Conservation (phyloP, 2,888 invertebrate genomes). For the Oscheius sp. region DNA sequence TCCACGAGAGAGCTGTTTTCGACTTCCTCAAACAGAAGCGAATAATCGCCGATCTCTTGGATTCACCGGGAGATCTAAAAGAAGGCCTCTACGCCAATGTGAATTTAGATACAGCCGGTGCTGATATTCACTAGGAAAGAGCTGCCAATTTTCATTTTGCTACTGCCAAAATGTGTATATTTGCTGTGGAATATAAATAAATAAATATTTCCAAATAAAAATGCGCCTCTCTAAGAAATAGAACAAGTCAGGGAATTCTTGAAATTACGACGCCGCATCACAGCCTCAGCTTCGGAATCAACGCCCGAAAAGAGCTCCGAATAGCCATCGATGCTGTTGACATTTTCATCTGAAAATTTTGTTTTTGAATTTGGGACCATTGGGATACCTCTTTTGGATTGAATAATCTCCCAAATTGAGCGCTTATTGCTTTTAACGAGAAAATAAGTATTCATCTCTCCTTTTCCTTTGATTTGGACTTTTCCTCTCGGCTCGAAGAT, state of each 20-base stretch:
- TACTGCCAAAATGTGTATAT: too few species aligned
- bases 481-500: conserved; percentile 60
- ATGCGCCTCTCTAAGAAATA: conserved; percentile 26
- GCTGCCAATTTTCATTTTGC: too few species aligned
- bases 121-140: conserved; percentile 22
- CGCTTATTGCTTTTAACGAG: conserved; percentile 59
- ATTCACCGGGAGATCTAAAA: conserved; percentile 41
- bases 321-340: conserved; percentile 65
- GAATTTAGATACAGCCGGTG: conserved; percentile 48
- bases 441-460: conserved; percentile 65
- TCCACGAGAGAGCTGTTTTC: conserved; percentile 58
- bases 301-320: conserved; percentile 54
- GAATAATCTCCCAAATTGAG: conserved; percentile 67
- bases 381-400: conserved; percentile 50
- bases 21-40: conserved; percentile 56
- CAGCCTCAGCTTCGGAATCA: conserved; percentile 35
- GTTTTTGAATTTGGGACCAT: neutral
- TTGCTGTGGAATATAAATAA: too few species aligned
- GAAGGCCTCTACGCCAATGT: conserved; percentile 48
- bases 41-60: conserved; percentile 57
- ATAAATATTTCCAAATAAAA: neutral
- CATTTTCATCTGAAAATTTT: conserved; percentile 57
- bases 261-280: conserved; percentile 33
- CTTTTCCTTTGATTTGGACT: conserved; percentile 63
- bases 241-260: conserved; percentile 45